A percentile compares a stretch with the other conserved stretches of the same genome.
Evolutionary conservation across 2,113 vertebrate species (phyloP).

Genomic region (Pteruthius melanotis): DNA sequence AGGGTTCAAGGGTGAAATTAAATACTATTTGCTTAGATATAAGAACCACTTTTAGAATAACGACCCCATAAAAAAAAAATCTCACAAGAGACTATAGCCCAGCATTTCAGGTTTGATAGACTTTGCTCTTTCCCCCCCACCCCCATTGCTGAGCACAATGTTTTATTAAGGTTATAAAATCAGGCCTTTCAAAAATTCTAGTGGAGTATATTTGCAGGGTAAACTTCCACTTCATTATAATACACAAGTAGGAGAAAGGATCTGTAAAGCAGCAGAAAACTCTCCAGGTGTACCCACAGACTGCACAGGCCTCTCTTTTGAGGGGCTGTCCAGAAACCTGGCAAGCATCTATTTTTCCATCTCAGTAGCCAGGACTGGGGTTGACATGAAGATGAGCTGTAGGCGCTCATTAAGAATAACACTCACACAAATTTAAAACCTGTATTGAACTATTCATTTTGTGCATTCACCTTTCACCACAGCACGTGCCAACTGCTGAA

Average conservation of each 20-base stretch:
- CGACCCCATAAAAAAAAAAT: not conserved
- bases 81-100: not conserved
- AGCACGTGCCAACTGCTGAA: not conserved
- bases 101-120: not conserved
- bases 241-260: not conserved
- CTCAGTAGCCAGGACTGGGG: not conserved
- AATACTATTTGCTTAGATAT: not conserved
- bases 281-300: not conserved
- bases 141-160: not conserved
- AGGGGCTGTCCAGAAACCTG: not conserved
- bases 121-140: not conserved
- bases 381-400: not conserved
- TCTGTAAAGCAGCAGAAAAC: not conserved
- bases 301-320: not conserved
- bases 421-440: not conserved
- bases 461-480: not conserved
- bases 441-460: not conserved
- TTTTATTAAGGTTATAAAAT: not conserved
- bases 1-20: not conserved
- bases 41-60: not conserved
- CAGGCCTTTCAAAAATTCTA: not conserved
- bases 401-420: not conserved
- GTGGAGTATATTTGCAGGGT: not conserved
- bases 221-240: not conserved
- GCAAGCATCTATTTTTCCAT: not conserved